Percentiles rank a stretch among this genome's conserved stretches.
phyloP scores from a whole-genome alignment of 2,113 vertebrate genomes.

The Odontophorus gujanensis region DNA sequence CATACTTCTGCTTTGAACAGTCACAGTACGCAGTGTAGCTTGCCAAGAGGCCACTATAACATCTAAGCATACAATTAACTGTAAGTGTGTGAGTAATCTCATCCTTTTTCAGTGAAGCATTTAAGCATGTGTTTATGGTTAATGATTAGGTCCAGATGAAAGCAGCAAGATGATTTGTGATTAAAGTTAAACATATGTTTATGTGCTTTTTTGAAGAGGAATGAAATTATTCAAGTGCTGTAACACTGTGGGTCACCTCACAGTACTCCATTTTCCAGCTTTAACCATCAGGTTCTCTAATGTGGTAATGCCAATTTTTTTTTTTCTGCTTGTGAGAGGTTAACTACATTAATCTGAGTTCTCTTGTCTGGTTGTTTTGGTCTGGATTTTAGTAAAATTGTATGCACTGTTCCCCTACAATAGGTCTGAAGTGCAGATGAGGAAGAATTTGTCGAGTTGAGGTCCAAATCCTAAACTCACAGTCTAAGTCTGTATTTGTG shows the following conservation, averaged over 20 bases:
- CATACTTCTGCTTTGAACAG: not conserved
- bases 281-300: not conserved
- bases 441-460: not conserved
- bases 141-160: slow-evolving; percentile 43
- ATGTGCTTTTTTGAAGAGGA: slow-evolving; percentile 28
- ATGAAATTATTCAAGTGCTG: slow-evolving; percentile 2
- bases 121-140: slow-evolving; percentile 15
- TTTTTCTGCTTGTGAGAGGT: not conserved
- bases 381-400: not conserved
- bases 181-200: slow-evolving; percentile 60
- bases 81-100: not conserved
- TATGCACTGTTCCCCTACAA: not conserved
- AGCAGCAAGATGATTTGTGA: slow-evolving; percentile 9
- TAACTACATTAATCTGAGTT: not conserved
- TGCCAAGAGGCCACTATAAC: not conserved
- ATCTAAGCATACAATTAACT: not conserved
- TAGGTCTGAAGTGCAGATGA: not conserved
- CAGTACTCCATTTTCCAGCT: not conserved
- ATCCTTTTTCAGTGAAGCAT: not conserved
- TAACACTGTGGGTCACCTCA: not conserved
- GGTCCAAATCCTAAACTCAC: not conserved
- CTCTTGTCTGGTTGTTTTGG: not conserved
- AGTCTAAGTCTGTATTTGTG: not conserved
- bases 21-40: not conserved
- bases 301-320: not conserved